Evolutionary conservation across 2,797 vertebrate genomes (phyloP).

Genomic region (Anas acuta): DNA sequence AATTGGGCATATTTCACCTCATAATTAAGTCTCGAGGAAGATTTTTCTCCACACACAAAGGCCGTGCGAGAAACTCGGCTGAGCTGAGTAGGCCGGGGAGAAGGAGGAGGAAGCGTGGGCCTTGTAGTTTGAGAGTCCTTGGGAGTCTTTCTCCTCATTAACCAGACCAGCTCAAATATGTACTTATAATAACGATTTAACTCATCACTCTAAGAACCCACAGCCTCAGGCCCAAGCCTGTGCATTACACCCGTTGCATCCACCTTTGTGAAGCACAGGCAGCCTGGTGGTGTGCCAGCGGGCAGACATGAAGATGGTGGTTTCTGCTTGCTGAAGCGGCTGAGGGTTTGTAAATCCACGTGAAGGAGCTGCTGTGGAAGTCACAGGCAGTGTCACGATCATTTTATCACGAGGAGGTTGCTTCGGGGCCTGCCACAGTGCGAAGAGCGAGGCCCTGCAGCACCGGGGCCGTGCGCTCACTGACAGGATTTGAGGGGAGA

Average conservation of each 20-base stretch:
- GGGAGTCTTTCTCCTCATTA: background rate
- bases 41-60: background rate
- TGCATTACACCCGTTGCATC: background rate
- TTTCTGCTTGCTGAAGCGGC: background rate
- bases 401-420: background rate
- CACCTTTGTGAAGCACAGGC: accelerated
- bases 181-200: too few species aligned
- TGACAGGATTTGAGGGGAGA: accelerated
- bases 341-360: background rate
- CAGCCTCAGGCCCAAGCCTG: background rate
- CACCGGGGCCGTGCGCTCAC: background rate
- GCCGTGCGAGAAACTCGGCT: background rate
- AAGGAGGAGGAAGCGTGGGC: background rate
- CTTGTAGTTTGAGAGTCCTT: accelerated
- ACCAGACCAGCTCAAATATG: background rate
- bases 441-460: background rate
- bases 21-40: background rate
- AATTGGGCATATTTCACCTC: background rate
- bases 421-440: background rate
- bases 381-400: accelerated
- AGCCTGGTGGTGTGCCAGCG: accelerated
- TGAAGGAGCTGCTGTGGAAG: background rate
- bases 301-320: accelerated
- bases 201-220: background rate
- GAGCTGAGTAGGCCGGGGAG: background rate